Conservation (phyloP, 2,888 invertebrate genomes). For the Eilema griseolum region DNA sequence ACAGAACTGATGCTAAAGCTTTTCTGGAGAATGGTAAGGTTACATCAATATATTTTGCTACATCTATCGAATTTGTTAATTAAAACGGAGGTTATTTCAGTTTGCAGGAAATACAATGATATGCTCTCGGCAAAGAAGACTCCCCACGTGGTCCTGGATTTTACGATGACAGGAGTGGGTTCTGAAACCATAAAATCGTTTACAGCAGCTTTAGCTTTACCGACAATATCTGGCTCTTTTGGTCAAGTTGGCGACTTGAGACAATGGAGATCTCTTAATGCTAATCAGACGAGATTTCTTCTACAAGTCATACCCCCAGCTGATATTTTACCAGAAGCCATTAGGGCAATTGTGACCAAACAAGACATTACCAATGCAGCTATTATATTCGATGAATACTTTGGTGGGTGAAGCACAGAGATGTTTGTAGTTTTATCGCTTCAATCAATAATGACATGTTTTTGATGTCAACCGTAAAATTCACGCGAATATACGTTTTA, state of each 20-base stretch:
- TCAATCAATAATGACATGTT: conserved; percentile 46
- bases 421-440: conserved; percentile 33
- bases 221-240: conserved; percentile 94
- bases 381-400: conserved; percentile 95
- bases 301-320: conserved; percentile 95
- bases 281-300: conserved; percentile 91
- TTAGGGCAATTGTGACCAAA: conserved; percentile 92
- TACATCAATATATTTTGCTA: not conserved
- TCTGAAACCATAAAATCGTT: conserved; percentile 95
- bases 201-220: conserved; percentile 92
- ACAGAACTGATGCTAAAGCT: conserved; percentile 90
- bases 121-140: conserved; percentile 88
- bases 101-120: conserved; percentile 91
- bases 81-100: conserved; percentile 68
- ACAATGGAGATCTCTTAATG: conserved; percentile 92
- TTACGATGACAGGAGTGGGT: conserved; percentile 92
- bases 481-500: conserved; percentile 29
- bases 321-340: conserved; percentile 93
- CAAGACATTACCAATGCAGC: conserved; percentile 97
- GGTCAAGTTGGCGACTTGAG: conserved; percentile 94
- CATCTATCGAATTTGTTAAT: conserved; percentile 13
- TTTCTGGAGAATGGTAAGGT: conserved; percentile 90
- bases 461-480: conserved; percentile 38
- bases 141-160: conserved; percentile 94
- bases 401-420: conserved; percentile 85